Base-by-base conservation (phyloP, 2,113 vertebrate genomes). In the Pterocles burchelli region DNA sequence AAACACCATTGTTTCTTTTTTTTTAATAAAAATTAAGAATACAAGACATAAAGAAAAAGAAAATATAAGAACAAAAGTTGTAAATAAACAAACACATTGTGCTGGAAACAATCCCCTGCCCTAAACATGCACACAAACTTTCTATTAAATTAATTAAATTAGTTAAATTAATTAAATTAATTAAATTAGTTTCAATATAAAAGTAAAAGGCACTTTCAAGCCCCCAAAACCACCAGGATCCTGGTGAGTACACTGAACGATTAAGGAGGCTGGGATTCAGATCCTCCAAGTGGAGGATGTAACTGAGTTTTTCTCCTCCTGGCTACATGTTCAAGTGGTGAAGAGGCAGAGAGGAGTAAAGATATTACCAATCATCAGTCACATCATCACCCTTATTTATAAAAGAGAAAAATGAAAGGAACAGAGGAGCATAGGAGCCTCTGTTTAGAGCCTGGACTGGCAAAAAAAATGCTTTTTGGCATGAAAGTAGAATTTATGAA, bases 211-310 rank as follows among this genome's bases (percentile, higher is more conserved):
- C 14, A 31, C 7, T 80, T 73, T 49, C 7, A 67, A 14, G 3
- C 8, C 20, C 31, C 0, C 6, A 36, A 5, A 61, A 2, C 1
- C 34, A 10, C 2, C 1, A 0, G 17, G 55, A 5, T 34, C 20
- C 51, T 41, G 33, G 9, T 25, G 26, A 75, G 57, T 33, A 86
- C 0, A 1, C 17, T 13, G 31, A 54, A 17, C 26, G 55, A 1
- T 5, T 5, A 83, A 11, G 31, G 12, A 62, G 14, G 5, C 3
- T n/a, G 52, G 7, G 31, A 74, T 52, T 51, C 34, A 26, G 16
- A 65, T n/a, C 34, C 8, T 74, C 38, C 29, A n/a, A 48, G 36
- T 1, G 1, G 7, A 80, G 43, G 14, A 36, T n/a, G 9, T 19
- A 67, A 81, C 16, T 8, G 25, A 48, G 8, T 33, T 74, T 29